phyloP scores from a whole-genome alignment of 2,113 vertebrate genomes.

The Ellobius talpinus region DNA sequence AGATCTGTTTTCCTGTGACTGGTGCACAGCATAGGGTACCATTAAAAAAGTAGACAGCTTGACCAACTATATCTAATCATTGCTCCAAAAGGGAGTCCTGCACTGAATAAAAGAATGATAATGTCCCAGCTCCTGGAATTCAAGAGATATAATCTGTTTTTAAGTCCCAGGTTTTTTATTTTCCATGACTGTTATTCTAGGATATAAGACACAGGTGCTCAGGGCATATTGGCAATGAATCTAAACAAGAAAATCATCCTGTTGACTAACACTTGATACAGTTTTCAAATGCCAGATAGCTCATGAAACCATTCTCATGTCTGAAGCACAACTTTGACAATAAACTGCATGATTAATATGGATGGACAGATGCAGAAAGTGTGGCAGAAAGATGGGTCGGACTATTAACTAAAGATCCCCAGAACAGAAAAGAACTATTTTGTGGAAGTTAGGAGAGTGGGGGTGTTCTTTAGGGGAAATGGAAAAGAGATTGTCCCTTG shows the following conservation, averaged over 20 bases:
- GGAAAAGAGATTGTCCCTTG: not conserved
- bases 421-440: not conserved
- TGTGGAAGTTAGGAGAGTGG: not conserved
- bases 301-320: constrained; percentile 47
- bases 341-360: constrained; percentile 6
- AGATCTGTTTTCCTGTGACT: not conserved
- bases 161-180: not conserved
- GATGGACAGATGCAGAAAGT: not conserved
- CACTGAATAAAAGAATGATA: not conserved
- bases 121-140: not conserved
- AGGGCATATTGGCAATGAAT: constrained; percentile 1
- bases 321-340: constrained; percentile 10
- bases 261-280: not conserved
- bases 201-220: constrained; percentile 28
- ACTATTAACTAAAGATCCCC: constrained; percentile 3
- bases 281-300: not conserved
- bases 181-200: not conserved
- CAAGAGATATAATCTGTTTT: not conserved
- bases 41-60: not conserved
- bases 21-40: not conserved
- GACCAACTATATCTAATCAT: not conserved
- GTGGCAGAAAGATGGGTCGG: not conserved
- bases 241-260: constrained; percentile 30
- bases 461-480: not conserved
- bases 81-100: not conserved